Base-by-base conservation (phyloP, 2,888 invertebrate species). In the Oeneis ivallda region DNA sequence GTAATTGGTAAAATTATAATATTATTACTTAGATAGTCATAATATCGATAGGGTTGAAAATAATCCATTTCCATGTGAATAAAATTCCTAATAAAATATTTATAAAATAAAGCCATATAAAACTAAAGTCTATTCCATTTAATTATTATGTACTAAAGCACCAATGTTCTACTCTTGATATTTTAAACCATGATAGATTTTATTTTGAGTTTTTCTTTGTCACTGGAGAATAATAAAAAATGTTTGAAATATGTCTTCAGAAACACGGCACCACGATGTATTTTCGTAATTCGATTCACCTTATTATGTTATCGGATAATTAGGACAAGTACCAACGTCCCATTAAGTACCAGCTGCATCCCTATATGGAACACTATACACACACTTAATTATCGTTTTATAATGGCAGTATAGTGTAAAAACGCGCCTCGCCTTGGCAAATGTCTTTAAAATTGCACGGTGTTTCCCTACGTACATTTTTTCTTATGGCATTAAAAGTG, bases 371-470 rank as follows among this genome's bases (percentile, higher is more conserved):
- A 17, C 34, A n/a, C n/a, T n/a, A n/a, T n/a, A n/a, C n/a, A 47
- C 15, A 13, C 17, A 59, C 34, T 59, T 47, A 59, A 59, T 59
- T 59, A 59, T 59, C 49, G 17, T 49, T 59, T 59, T 49, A 59
- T 45, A 49, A 59, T 49, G 34, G 47, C 17, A 17, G 49, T 17
- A 59, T 45, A 45, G 34, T 47, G 45, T 13, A 37, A 49, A 59
- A 59, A 59, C 49, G 37, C 47, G 11, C 47, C 15, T 34, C n/a
- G 45, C 26, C 1, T 9, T 15, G 32, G 26, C 45, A 58, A 57
- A 57, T 57, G 56, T 41, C 19, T 57, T 47, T 45, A 47, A 58
- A 57, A 34, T 47, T 58, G 45, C 45, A 58, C 58, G 26, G 34
- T 58, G 15, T 43, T 26, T 45, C 47, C 34, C 45, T 15, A 58